Conservation (phyloP, 35 echinoderm and acorn worm species). For the Anneissia japonica region DNA sequence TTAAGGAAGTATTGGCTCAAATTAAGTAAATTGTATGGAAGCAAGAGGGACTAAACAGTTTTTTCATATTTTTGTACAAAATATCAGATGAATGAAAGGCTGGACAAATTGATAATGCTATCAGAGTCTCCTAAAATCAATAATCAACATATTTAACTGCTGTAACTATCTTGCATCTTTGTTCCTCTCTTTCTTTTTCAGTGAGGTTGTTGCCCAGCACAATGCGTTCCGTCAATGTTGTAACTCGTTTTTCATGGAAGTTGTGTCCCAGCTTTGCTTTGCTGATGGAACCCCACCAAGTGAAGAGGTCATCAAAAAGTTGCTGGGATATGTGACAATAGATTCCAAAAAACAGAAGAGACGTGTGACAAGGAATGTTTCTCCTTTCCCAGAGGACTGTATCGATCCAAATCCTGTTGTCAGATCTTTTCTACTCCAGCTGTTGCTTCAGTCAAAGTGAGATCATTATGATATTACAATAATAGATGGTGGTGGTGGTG, state of each 20-base stretch:
- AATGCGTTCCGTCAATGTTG: constrained; percentile 27
- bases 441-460: constrained; percentile 19
- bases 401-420: constrained; percentile 37
- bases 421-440: constrained; percentile 17
- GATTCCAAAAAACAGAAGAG: not conserved
- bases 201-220: not conserved
- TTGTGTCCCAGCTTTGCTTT: constrained; percentile 18
- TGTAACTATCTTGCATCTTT: too few species aligned
- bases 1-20: too few species aligned
- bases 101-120: too few species aligned
- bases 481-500: too few species aligned
- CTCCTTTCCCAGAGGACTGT: constrained; percentile 6
- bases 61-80: too few species aligned
- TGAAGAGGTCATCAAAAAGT: constrained; percentile 1
- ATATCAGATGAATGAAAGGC: too few species aligned
- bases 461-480: too few species aligned
- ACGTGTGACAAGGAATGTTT: not conserved
- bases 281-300: constrained; percentile 15
- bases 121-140: too few species aligned
- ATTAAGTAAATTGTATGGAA: too few species aligned
- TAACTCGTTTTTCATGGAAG: constrained; percentile 27
- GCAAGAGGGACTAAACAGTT: too few species aligned
- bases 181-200: too few species aligned
- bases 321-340: constrained; percentile 27
- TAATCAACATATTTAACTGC: too few species aligned